Base-by-base conservation (phyloP, 2,113 vertebrate genomes). In the Thryonomys swinderianus region DNA sequence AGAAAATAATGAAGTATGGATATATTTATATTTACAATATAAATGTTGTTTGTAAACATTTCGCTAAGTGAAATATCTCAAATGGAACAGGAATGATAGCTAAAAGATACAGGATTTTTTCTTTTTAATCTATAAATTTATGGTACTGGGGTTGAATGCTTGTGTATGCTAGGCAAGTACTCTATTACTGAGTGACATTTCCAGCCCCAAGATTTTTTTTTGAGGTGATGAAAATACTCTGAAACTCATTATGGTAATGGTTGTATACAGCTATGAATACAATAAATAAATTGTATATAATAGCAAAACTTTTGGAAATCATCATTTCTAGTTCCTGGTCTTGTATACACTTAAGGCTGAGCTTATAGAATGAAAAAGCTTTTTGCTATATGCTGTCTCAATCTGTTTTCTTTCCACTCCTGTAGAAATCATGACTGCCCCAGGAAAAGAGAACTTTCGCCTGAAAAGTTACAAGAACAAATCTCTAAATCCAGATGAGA, bases 391-490 rank as follows among this genome's bases (percentile, higher is more conserved):
- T 90, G 17, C 17, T 82, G 85, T 14, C 17, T 85, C 25, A n/a
- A 81, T 79, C 84, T 18, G 32, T 92, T 91, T 55, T 82, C 74
- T 67, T 57, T 69, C 2, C 45, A 88, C 27, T 90, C 14, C 76
- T 85, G 48, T 96, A 99, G 99, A 97, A 98, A 99, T 86, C 98
- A 99, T 98, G 99, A 99, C 99, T 96, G 99, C 99, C 98, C 99
- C 99, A 98, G 99, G 99, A 98, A 99, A 99, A 98, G 99, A 99
- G 96, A 99, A 99, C 98, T 99, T 99, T 96, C 99, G 99, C 96
- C 98, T 99, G 97, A 99, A 99, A 97, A 99, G 99, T 99, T 99
- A 99, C 97, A 99, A 99, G 98, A 99, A 99, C 98, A 99, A 99
- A 97, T 99, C 99, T 45, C 98, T 99, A 80, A 99, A 99, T 97